Evolutionary conservation across 2,113 vertebrate genomes (phyloP).

Genomic region (Gymnobelideus leadbeateri): DNA sequence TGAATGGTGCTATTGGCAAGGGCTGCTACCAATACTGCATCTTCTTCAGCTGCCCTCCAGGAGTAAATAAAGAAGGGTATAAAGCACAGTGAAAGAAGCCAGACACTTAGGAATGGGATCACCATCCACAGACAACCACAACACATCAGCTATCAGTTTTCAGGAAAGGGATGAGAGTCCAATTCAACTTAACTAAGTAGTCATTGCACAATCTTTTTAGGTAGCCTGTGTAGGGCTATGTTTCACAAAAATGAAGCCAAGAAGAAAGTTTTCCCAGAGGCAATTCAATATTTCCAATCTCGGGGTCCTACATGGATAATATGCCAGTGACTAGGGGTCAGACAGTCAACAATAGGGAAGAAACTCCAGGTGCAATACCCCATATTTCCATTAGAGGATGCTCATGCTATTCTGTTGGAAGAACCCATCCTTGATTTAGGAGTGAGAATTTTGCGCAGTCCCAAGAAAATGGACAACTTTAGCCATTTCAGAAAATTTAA

Average conservation of each 20-base stretch:
- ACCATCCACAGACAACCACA: not conserved
- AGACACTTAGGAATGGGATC: no score
- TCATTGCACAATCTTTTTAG: not conserved
- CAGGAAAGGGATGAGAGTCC: not conserved
- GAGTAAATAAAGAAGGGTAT: no score
- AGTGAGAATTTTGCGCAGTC: not conserved
- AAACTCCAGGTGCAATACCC: not conserved
- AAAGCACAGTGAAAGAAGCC: no score
- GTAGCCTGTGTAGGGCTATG: not conserved
- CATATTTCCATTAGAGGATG: conserved; percentile 26
- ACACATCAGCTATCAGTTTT: not conserved
- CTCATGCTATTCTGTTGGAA: not conserved
- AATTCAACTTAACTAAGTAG: not conserved
- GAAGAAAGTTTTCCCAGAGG: not conserved
- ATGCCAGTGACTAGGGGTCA: not conserved
- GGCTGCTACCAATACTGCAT: no score
- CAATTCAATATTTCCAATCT: not conserved
- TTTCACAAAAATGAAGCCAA: not conserved
- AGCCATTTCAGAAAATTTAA: not conserved
- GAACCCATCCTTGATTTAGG: not conserved
- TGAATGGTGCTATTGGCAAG: no score
- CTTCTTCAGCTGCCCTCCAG: no score
- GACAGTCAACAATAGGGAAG: not conserved
- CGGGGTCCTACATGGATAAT: not conserved
- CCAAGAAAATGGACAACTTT: fast-evolving